A percentile compares a stretch with the other conserved stretches of the same genome.
Evolutionary conservation across 2,888 invertebrate species (phyloP).

Genomic region (Microctonus hyperodae): DNA sequence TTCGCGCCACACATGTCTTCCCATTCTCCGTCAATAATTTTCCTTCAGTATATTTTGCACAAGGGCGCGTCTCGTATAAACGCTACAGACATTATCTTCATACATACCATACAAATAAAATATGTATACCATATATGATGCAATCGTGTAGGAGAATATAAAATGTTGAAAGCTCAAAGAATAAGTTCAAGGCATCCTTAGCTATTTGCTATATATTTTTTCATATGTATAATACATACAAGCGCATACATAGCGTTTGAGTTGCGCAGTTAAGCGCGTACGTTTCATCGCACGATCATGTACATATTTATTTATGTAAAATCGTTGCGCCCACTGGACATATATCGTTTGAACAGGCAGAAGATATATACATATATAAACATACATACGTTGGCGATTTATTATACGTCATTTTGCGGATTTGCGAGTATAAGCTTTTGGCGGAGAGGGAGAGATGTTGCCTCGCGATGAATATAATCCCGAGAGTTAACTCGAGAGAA

Average conservation of each 20-base stretch:
- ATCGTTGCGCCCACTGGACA: constrained; percentile 36
- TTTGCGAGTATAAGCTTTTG: constrained; percentile 21
- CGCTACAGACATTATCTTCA: neutral
- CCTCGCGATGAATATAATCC: constrained; percentile 14
- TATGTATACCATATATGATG: too few relatives aligned
- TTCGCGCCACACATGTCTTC: constrained; percentile 51
- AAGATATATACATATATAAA: neutral
- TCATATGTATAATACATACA: constrained; percentile 11
- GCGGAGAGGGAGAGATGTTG: neutral
- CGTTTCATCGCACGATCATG: constrained; percentile 32
- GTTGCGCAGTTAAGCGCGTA: constrained; percentile 32
- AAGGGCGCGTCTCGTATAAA: neutral
- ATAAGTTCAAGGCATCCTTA: neutral
- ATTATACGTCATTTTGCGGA: constrained; percentile 37
- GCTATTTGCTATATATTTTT: neutral
- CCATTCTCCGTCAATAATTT: constrained; percentile 32
- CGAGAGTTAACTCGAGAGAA: constrained; percentile 12
- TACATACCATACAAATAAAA: too few relatives aligned
- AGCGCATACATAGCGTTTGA: neutral
- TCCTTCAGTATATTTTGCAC: constrained; percentile 8
- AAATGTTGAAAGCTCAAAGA: too few relatives aligned
- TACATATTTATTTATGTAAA: constrained; percentile 52
- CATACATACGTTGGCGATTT: constrained; percentile 34
- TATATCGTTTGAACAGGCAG: constrained; percentile 29
- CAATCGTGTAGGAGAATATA: too few relatives aligned